Evolutionary conservation across 2,113 vertebrate genomes (phyloP).

Genomic region (Laticauda laticaudata): DNA sequence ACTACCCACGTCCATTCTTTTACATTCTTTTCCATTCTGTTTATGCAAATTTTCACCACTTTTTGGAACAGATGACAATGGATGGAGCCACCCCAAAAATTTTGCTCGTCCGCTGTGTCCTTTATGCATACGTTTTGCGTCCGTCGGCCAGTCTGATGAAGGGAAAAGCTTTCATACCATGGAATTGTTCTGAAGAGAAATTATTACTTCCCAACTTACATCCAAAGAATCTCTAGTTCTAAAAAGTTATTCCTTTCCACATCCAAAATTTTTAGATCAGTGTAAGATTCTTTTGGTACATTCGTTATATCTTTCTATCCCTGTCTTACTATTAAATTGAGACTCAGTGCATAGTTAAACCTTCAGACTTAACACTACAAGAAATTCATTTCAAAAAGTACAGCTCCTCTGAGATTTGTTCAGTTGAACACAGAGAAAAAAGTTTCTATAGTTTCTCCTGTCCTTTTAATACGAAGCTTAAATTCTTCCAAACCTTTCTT

Average conservation of each 20-base stretch:
- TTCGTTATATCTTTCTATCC: conserved; percentile 62
- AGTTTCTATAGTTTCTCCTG: conserved; percentile 59
- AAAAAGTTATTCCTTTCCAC: conserved; percentile 45
- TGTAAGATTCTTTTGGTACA: conserved; percentile 61
- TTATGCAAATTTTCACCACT: too few species aligned
- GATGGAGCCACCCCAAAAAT: too few species aligned
- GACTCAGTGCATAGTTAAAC: conserved; percentile 65
- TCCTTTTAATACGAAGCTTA: conserved; percentile 60
- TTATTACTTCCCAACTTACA: background rate
- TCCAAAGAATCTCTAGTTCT: conserved; percentile 37
- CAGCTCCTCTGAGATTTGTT: conserved; percentile 65
- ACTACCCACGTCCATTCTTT: too few species aligned
- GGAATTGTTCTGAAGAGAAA: background rate
- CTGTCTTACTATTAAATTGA: conserved; percentile 68
- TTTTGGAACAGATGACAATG: too few species aligned
- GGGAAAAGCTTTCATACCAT: background rate
- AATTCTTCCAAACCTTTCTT: conserved; percentile 25
- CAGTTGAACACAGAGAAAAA: conserved; percentile 55
- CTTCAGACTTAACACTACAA: conserved; percentile 63
- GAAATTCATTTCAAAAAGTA: conserved; percentile 67
- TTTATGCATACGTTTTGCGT: too few species aligned
- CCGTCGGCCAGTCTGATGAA: background rate
- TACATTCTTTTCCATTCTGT: too few species aligned
- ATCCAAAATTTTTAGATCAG: conserved; percentile 52
- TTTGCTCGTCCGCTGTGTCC: too few species aligned